Percentiles rank a stretch among this genome's conserved stretches.
Evolutionary conservation across 2,797 vertebrate genomes (phyloP).

Genomic region (Platalea minor): DNA sequence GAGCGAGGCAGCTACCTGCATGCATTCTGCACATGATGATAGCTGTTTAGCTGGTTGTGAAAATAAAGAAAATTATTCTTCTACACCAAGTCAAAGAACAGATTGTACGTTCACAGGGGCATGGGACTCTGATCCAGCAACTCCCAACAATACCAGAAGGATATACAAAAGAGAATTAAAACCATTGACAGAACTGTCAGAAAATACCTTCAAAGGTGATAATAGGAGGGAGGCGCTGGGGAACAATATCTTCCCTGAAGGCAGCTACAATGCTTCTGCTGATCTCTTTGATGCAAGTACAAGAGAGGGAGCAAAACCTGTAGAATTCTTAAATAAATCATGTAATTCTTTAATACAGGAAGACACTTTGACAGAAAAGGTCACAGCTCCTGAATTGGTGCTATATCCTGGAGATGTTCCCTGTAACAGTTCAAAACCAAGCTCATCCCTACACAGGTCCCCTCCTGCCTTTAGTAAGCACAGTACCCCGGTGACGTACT

Average conservation of each 20-base stretch:
- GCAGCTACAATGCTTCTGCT: constrained; percentile 74
- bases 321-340: constrained; percentile 24
- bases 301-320: constrained; percentile 9
- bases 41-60: background rate
- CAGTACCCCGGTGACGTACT: constrained; percentile 21
- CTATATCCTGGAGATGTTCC: background rate
- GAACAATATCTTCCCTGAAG: background rate
- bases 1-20: background rate
- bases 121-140: background rate
- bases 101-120: background rate
- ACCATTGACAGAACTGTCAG: constrained; percentile 3
- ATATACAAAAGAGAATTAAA: background rate
- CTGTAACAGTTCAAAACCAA: background rate
- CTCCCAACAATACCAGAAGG: background rate
- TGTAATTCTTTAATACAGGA: background rate
- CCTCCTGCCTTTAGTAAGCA: background rate
- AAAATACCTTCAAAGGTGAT: background rate
- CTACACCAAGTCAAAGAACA: background rate
- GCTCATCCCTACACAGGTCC: background rate
- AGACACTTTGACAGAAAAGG: constrained; percentile 7
- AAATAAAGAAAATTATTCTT: constrained; percentile 38
- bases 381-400: background rate
- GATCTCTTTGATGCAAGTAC: constrained; percentile 76
- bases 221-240: background rate
- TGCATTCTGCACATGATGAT: background rate